Evolutionary conservation across 2,888 invertebrate species (phyloP).

Genomic region (Euzetes globulus): DNA sequence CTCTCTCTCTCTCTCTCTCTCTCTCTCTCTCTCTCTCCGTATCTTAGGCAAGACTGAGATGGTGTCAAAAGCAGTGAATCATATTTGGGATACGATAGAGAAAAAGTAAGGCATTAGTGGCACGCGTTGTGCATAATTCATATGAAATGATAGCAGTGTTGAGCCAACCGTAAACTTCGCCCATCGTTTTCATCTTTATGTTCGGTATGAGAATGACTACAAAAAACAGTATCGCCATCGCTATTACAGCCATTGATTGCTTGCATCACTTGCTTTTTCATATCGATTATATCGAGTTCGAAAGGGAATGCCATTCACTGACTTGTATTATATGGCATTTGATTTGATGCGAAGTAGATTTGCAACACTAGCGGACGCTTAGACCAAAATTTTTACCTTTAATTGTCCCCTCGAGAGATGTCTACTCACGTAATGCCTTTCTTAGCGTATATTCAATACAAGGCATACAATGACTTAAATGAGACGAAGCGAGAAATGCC

Average conservation of each 20-base stretch:
- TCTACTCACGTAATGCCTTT: conserved; percentile 7
- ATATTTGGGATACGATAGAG: neutral
- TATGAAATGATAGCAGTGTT: conserved; percentile 9
- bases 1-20: neutral
- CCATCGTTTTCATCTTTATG: neutral
- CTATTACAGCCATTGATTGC: neutral
- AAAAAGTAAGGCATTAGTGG: conserved; percentile 11
- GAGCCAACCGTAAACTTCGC: neutral
- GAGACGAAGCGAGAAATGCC: conserved; percentile 2
- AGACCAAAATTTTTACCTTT: conserved; percentile 15
- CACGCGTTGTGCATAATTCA: conserved; percentile 24
- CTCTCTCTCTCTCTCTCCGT: neutral
- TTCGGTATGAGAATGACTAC: too few species aligned
- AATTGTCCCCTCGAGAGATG: conserved; percentile 18
- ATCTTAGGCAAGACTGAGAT: neutral
- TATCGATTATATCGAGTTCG: neutral
- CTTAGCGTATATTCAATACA: neutral
- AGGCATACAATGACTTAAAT: neutral
- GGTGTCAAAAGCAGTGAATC: conserved; percentile 24
- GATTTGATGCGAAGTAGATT: neutral
- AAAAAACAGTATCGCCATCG: neutral
- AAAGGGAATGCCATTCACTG: neutral
- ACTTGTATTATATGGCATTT: neutral
- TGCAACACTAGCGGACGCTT: neutral
- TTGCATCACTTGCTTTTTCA: neutral